phyloP scores from a whole-genome alignment of 2,888 invertebrate genomes.

The Fragum fragum region DNA sequence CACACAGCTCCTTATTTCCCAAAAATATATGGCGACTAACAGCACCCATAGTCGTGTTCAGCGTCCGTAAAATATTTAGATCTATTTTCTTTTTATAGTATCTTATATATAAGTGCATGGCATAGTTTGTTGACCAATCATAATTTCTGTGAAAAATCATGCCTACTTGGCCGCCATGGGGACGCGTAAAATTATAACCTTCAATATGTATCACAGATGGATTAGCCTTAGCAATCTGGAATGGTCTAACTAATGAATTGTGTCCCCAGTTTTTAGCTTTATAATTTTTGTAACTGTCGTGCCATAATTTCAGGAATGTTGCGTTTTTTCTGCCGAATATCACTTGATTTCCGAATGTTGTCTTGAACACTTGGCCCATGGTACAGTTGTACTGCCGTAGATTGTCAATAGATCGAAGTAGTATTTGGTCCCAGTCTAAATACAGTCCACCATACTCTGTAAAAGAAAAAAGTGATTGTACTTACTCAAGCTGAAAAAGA shows the following conservation, averaged over 20 bases:
- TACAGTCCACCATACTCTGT: conserved; percentile 42
- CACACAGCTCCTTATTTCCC: conserved; percentile 63
- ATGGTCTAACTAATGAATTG: conserved; percentile 25
- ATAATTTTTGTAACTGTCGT: conserved; percentile 36
- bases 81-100: conserved; percentile 49
- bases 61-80: conserved; percentile 45
- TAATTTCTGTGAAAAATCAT: conserved; percentile 54
- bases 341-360: conserved; percentile 25
- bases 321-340: conserved; percentile 36
- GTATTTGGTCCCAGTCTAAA: conserved; percentile 35
- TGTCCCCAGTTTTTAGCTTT: conserved; percentile 21
- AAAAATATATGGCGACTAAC: conserved; percentile 60
- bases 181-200: conserved; percentile 40
- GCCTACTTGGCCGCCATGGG: conserved; percentile 17
- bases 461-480: conserved; percentile 18
- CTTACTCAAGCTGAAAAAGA: no score
- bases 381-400: conserved; percentile 31
- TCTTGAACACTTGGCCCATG: conserved; percentile 25
- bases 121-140: conserved; percentile 64
- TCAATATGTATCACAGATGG: conserved; percentile 39
- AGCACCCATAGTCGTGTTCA: conserved; percentile 64
- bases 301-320: conserved; percentile 37
- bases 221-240: conserved; percentile 26
- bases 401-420: conserved; percentile 16
- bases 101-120: conserved; percentile 57